These are phyloP conservation scores for Ploceus nigricollis DNA, from an alignment of 2,113 vertebrate species.

Conservation along the genomic window DNA sequence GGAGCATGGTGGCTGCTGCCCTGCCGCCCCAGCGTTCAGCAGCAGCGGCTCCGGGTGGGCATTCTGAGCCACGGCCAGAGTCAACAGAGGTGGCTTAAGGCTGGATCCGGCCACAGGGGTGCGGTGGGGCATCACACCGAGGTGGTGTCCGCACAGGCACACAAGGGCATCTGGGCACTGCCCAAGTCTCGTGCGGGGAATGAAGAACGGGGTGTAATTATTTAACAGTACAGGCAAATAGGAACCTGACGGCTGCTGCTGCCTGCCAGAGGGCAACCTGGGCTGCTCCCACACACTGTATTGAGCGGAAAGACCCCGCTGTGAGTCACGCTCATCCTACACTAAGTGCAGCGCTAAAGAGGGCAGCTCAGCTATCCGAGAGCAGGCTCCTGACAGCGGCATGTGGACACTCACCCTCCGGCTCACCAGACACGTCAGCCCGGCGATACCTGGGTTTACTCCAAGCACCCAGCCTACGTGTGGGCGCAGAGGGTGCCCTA, in stretches of 20 bases:
- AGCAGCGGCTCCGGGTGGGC: accelerated
- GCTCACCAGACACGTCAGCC: not conserved
- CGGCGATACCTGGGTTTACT: accelerated
- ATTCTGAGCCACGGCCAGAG: accelerated
- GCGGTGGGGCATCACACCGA: accelerated
- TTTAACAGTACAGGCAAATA: accelerated
- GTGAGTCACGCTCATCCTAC: accelerated
- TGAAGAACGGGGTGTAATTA: accelerated
- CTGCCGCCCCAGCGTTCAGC: not conserved
- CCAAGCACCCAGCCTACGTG: not conserved
- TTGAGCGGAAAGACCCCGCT: accelerated
- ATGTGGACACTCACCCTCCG: accelerated
- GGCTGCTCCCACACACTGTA: not conserved
- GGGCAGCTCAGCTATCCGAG: accelerated
- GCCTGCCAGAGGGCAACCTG: accelerated
- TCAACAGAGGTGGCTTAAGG: accelerated
- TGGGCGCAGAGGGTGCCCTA: accelerated
- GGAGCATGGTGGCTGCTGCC: not conserved
- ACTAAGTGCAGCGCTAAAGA: accelerated
- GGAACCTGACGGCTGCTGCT: not conserved
- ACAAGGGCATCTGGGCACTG: accelerated
- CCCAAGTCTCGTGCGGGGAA: not conserved
- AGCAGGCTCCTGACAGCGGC: accelerated
- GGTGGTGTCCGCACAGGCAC: accelerated
- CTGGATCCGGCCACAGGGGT: accelerated